Conservation (phyloP, 2,797 vertebrate genomes). For the Periophthalmus magnuspinnatus region DNA sequence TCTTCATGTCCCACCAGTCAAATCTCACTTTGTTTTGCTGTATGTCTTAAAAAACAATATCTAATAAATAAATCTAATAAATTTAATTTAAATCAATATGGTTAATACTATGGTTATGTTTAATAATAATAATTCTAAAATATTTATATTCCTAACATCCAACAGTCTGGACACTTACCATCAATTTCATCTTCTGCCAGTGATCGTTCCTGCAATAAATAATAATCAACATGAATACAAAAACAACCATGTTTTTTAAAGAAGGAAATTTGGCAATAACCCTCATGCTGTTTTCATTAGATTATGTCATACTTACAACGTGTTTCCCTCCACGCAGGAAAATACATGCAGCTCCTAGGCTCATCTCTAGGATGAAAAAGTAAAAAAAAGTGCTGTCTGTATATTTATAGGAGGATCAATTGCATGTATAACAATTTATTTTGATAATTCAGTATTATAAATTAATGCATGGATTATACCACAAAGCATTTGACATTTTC, state of each 20-base stretch:
- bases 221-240: not conserved
- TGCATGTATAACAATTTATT: not conserved
- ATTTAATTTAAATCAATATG: not conserved
- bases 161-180: conserved; percentile 55
- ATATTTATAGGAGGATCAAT: not conserved
- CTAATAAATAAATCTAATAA: too few species aligned
- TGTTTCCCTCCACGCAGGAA: conserved; percentile 79
- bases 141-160: not conserved
- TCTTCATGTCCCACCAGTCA: not conserved
- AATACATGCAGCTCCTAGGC: conserved; percentile 76
- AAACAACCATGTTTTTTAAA: conserved; percentile 4
- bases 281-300: not conserved
- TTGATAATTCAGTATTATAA: not conserved
- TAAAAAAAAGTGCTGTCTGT: not conserved
- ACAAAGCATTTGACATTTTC: not conserved
- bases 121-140: not conserved
- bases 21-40: not conserved
- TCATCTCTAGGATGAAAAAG: conserved; percentile 63
- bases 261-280: not conserved
- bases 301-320: conserved; percentile 56
- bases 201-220: conserved; percentile 66
- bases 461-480: not conserved
- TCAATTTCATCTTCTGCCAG: conserved; percentile 82
- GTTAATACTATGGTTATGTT: not conserved
- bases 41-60: not conserved